Base-by-base conservation (phyloP, 2,888 invertebrate genomes). In the Tupiocoris notatus region DNA sequence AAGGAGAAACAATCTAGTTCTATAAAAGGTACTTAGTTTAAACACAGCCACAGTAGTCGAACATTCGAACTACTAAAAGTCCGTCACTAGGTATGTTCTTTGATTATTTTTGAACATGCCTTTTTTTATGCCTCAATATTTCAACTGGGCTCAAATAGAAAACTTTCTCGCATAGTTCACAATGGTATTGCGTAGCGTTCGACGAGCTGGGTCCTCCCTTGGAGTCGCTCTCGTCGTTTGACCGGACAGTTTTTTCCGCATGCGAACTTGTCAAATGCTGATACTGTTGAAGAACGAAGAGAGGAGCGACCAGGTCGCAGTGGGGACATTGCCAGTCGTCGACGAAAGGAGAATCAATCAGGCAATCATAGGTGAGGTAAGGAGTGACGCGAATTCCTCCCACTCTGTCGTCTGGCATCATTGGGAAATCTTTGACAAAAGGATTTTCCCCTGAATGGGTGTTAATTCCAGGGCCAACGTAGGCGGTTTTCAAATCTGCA, bases 311-410 rank as follows among this genome's bases (percentile, higher is more conserved):
- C 18, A 88, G 81, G 9, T 88, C 85, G 83, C 96, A 96, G 73
- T 87, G 86, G 0, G 88, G 85, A 83, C 96, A 96, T 0, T 86
- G 86, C 91, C 93, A 95, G 1, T 89, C 87, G 1, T 88, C 86
- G 79, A 76, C 67, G 12, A 63, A 22, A 25, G 77, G 66, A 25
- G 79, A 78, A 17, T 75, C 77, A 1, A 74, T 59, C 22, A 79
- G 68, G 57, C 89, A 89, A 80, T 91, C 91, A 83, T 92, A 96
- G 68, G 93, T 91, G 24, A 96, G 87, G 84, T 92, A 92, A 80
- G 92, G 91, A 0, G 92, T 92, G 6, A 97, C 87, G 83, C 89
- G 89, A 16, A 93, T 85, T 0, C 97, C 97, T 0, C 96, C 96
- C 83, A 94, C 93, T 71, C 87, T 87, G 65, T 86, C 85, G 84